Evolutionary conservation across 2,888 invertebrate genomes (phyloP).

Genomic region (Colostygia pectinataria): DNA sequence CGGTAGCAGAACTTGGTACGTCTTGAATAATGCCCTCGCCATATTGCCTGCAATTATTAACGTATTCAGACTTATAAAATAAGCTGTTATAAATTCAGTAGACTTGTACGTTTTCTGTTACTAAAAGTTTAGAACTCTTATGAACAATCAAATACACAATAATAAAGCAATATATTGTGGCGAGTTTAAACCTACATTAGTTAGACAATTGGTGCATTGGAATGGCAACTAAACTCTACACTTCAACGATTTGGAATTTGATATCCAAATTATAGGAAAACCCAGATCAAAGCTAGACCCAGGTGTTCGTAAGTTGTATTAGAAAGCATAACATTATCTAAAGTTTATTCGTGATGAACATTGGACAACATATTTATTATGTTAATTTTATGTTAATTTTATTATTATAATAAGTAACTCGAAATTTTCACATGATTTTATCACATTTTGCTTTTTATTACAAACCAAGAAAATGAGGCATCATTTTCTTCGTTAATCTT

Average conservation of each 20-base stretch:
- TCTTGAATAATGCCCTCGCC: constrained; percentile 72
- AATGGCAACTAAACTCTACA: constrained; percentile 17
- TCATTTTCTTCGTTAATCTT: no score
- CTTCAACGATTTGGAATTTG: constrained; percentile 20
- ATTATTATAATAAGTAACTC: no score
- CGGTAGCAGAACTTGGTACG: constrained; percentile 67
- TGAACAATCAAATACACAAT: no score
- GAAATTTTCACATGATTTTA: no score
- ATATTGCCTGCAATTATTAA: constrained; percentile 53
- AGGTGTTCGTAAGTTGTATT: constrained; percentile 24
- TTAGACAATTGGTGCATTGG: constrained; percentile 10
- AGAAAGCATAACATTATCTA: constrained; percentile 13
- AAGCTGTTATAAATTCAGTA: no score
- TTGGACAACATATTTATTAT: no score
- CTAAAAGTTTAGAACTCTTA: no score
- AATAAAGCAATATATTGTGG: background rate
- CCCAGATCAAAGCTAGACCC: constrained; percentile 15
- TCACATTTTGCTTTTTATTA: no score
- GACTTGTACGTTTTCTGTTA: no score
- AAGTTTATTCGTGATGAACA: no score
- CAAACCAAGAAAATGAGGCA: no score
- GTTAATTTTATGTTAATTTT: no score
- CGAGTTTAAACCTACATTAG: constrained; percentile 7
- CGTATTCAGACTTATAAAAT: background rate
- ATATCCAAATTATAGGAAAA: constrained; percentile 25